Percentiles rank a stretch among this genome's conserved stretches.
Evolutionary conservation across 2,797 vertebrate genomes (phyloP).

Genomic region (Scleropages formosus): DNA sequence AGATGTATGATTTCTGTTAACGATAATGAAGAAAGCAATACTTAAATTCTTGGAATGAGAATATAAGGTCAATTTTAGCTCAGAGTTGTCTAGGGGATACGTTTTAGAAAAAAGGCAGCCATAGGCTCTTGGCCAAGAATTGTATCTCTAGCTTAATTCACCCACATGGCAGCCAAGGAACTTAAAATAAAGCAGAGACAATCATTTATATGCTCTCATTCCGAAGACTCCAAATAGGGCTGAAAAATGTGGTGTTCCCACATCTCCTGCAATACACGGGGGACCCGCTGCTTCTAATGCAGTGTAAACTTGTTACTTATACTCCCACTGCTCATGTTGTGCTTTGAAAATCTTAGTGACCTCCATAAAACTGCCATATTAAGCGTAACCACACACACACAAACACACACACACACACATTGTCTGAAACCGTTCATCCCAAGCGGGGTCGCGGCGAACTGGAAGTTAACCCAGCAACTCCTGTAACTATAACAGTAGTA

Average conservation of each 20-base stretch:
- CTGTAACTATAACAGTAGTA: no score
- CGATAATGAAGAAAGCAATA: no score
- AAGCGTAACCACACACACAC: no score
- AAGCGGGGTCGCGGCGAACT: no score
- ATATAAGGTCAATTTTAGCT: not conserved
- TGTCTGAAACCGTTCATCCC: no score
- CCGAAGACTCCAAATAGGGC: conserved; percentile 8
- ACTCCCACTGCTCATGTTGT: no score
- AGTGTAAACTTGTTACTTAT: not conserved
- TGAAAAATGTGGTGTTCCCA: conserved; percentile 18
- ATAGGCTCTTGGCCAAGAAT: not conserved
- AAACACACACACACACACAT: no score
- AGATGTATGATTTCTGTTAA: no score
- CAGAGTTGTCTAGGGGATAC: not conserved
- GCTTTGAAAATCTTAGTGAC: not conserved
- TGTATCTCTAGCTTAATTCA: not conserved
- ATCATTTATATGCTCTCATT: not conserved
- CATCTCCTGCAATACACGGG: not conserved
- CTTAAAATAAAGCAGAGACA: conserved; percentile 11
- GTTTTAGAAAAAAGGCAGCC: not conserved
- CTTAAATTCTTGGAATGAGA: no score
- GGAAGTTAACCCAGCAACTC: no score
- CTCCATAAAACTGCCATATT: not conserved
- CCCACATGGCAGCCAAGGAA: not conserved
- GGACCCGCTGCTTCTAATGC: not conserved